A percentile compares a stretch with the other conserved stretches of the same genome.
Evolutionary conservation across 1,140 invertebrate species (phyloP).

Genomic region (Colletes gigas): DNA sequence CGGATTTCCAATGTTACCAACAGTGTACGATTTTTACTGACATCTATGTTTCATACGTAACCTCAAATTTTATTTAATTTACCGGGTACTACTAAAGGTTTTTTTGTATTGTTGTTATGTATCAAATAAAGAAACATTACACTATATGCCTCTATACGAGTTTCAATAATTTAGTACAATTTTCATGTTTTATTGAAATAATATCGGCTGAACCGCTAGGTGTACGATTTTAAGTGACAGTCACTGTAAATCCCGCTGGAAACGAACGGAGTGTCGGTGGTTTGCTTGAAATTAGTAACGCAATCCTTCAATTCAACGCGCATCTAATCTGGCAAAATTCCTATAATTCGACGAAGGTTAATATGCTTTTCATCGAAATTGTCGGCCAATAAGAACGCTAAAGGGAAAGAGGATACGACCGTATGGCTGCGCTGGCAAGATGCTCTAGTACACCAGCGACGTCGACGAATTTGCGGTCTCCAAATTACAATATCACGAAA

Average conservation of each 20-base stretch:
- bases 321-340: constrained; percentile 65
- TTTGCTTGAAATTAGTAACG: constrained; percentile 61
- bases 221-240: no score
- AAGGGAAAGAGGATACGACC: constrained; percentile 7
- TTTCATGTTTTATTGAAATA: no score
- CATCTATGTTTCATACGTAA: no score
- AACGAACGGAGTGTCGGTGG: constrained; percentile 41
- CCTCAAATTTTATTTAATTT: no score
- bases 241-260: constrained; percentile 37
- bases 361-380: constrained; percentile 65
- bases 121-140: no score
- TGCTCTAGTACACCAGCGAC: constrained; percentile 65
- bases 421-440: constrained; percentile 50
- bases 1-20: no score
- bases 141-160: no score
- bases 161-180: no score
- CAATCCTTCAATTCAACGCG: constrained; percentile 63
- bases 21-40: no score
- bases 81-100: no score
- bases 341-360: constrained; percentile 68
- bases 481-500: constrained; percentile 77
- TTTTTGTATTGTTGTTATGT: no score
- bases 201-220: no score
- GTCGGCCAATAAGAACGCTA: constrained; percentile 33
- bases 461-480: constrained; percentile 72